Percentiles rank a stretch among this genome's conserved stretches.
phyloP scores from a whole-genome alignment of 2,888 invertebrate genomes.

The Epistrophella euchroma region DNA sequence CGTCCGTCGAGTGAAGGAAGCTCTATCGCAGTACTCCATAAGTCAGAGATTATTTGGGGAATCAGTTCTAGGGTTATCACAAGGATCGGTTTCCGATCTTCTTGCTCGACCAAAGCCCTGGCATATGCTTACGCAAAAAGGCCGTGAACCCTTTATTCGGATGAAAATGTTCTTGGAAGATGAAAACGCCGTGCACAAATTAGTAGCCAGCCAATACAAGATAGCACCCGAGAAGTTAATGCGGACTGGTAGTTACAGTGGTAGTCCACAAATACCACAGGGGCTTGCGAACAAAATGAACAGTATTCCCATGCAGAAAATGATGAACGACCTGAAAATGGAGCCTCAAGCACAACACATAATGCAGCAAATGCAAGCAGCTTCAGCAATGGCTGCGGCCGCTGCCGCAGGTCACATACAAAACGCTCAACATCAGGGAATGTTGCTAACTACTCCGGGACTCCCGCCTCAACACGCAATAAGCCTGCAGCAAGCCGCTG shows the following conservation, averaged over 20 bases:
- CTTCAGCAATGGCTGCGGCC: conserved; percentile 84
- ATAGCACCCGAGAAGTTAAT: conserved; percentile 98
- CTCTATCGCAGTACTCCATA: conserved; percentile 97
- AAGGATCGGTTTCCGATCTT: conserved; percentile 98
- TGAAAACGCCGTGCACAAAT: conserved; percentile 96
- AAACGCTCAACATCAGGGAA: conserved; percentile 83
- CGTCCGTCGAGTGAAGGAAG: conserved; percentile 97
- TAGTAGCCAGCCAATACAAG: conserved; percentile 98
- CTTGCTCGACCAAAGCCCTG: conserved; percentile 99
- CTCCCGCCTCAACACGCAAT: conserved; percentile 90
- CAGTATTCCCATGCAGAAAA: conserved; percentile 88
- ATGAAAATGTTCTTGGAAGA: conserved; percentile 99
- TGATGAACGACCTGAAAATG: conserved; percentile 90
- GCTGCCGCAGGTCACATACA: conserved; percentile 75
- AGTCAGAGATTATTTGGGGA: conserved; percentile 99
- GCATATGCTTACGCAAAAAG: conserved; percentile 99
- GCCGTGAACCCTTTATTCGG: conserved; percentile 97
- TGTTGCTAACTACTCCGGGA: conserved; percentile 91
- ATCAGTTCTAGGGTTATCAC: conserved; percentile 97
- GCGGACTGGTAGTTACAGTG: conserved; percentile 97
- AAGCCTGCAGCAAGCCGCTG: conserved; percentile 86
- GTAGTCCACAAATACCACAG: conserved; percentile 89
- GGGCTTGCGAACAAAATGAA: conserved; percentile 90
- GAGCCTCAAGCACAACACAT: conserved; percentile 87
- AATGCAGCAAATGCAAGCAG: conserved; percentile 85